Evolutionary conservation across 92 coral and sea anemone genomes (phyloP), one percentile per base, ranked within the genome.

Genomic region (Desmophyllum pertusum): DNA sequence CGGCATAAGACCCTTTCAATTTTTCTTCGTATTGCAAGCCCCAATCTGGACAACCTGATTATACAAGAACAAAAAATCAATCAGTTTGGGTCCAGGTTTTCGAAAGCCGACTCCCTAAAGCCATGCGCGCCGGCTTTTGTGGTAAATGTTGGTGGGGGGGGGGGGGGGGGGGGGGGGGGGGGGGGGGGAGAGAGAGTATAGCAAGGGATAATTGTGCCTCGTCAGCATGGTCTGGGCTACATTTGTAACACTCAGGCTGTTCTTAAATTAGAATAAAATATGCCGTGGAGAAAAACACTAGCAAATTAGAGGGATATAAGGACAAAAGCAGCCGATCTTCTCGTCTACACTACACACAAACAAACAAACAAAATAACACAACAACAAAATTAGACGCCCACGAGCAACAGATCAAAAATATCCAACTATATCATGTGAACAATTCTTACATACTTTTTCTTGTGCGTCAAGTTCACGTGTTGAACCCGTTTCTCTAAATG

Each of bases 1-100:
- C 93, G 99, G 98, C 93, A 96, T 82, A 23, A 94, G 86, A 17
- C 96, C n/a, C 98, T 71, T 89, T 94, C 90, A 96, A 82, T 86
- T 92, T 96, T 76, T 94, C 99, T 50, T 96, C 99, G 84, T 92
- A 91, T 41, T 92, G 93, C 45, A 92, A n/a, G 87, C 31, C 95
- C 97, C 33, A 94, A 84, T 71, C 94, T 90, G 18, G 98, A 96
- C 27, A n/a, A 93, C 76, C 98, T 93, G 89, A n/a, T 41, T 11
- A 51, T 27, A 50, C 3, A 51, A 10, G 52, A 29, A 35, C 15
- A 18, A 51, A 84, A 63, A 43, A 17, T 65, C 57, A 45, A 33
- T 65, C 39, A 71, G 76, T 71, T 38, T 38, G 45, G 29, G n/a
- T 10, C 14, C 62, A 4, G 23, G 3, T 10, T 19, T 27, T 10